Base-by-base conservation (phyloP, 53 echinoderm and acorn worm species). In the Henricia sp. region DNA sequence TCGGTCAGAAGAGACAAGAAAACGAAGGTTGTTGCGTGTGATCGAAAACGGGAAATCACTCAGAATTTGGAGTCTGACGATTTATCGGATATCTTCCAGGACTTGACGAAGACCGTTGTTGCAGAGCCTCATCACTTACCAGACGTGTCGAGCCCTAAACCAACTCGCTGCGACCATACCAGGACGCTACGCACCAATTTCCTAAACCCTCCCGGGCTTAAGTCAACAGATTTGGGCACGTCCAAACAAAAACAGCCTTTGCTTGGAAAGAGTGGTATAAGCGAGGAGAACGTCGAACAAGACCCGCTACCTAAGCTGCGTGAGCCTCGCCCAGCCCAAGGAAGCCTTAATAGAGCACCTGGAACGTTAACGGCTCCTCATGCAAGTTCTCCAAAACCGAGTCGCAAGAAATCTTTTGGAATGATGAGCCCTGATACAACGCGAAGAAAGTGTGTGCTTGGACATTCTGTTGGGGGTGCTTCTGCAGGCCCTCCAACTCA, bases 61-160 rank as follows among this genome's bases (percentile, higher is more conserved):
- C n/a, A n/a, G n/a, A n/a, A n/a, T n/a, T n/a, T n/a, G n/a, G n/a
- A n/a, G n/a, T n/a, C n/a, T n/a, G n/a, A n/a, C n/a, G n/a, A n/a
- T n/a, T n/a, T n/a, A n/a, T n/a, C n/a, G n/a, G n/a, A n/a, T n/a
- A n/a, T 9, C 62, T 0, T n/a, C n/a, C n/a, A n/a, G n/a, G n/a
- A n/a, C n/a, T n/a, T n/a, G 29, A 29, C 0, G 0, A 1, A 16
- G 30, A 60, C 62, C 29, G 17, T 34, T 30, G 32, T 13, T 14
- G n/a, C 20, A 10, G 46, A 25, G 11, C 70, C 70, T 4, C 70
- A 70, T n/a, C n/a, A n/a, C 43, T 46, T 46, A n/a, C 70, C 70
- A 25, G 28, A 5, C 17, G 27, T 33, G 46, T 46, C 70, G 43
- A 70, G 70, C 26, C 70, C 70, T 4, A 42, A 13, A 44, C 46